Conservation (phyloP, 2,888 invertebrate species). For the Drosophila diplacantha region DNA sequence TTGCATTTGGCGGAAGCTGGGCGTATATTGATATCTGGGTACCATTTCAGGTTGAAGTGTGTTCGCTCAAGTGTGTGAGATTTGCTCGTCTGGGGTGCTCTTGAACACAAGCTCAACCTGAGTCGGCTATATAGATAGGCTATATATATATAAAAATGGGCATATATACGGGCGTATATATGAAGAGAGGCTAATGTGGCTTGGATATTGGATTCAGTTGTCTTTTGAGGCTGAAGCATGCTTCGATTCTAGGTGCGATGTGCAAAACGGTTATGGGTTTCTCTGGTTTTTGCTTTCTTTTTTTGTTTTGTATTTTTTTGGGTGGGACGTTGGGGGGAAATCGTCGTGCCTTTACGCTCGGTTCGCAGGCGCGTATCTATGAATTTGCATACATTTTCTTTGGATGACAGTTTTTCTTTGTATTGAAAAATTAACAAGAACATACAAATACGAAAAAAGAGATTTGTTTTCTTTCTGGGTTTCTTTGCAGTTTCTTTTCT, state of each 20-base stretch:
- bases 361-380: conserved; percentile 69
- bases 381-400: conserved; percentile 77
- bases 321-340: conserved; percentile 43
- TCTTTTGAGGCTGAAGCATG: conserved; percentile 58
- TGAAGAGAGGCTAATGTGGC: conserved; percentile 52
- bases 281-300: conserved; percentile 4
- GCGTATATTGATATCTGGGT: conserved; percentile 77
- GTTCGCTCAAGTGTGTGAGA: conserved; percentile 53
- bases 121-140: conserved; percentile 53
- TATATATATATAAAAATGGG: conserved; percentile 15
- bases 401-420: conserved; percentile 76
- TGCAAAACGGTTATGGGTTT: conserved; percentile 31
- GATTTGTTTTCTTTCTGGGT: conserved; percentile 67
- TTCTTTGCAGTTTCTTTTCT: conserved; percentile 39
- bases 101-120: conserved; percentile 68
- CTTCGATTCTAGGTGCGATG: conserved; percentile 57
- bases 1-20: conserved; percentile 72
- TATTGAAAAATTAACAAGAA: conserved; percentile 77
- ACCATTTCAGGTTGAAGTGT: conserved; percentile 74
- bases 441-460: conserved; percentile 78
- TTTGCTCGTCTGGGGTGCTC: conserved; percentile 37
- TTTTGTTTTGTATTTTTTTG: conserved; percentile 3
- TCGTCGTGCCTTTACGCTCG: conserved; percentile 55
- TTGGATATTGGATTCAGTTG: conserved; percentile 38
- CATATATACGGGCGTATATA: conserved; percentile 45